phyloP scores from a whole-genome alignment of 2,888 invertebrate species.

The Synergus japonicus region DNA sequence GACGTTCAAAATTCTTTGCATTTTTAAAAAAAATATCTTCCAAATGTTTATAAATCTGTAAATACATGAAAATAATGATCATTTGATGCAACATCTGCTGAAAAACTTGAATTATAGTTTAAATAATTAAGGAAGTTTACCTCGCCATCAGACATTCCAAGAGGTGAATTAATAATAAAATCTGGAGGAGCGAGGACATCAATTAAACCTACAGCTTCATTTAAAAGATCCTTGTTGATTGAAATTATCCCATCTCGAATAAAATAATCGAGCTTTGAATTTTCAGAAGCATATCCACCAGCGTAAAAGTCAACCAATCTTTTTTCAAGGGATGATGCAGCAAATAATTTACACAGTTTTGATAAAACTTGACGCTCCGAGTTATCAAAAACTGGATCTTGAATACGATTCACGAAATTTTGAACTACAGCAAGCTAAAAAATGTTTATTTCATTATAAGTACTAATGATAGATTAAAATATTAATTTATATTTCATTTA shows the following conservation, averaged over 20 bases:
- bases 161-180: slow-evolving; percentile 81
- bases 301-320: too few species aligned
- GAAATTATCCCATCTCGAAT: slow-evolving; percentile 78
- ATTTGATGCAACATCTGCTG: too few species aligned
- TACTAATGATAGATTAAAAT: too few species aligned
- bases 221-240: slow-evolving; percentile 79
- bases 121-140: slow-evolving; percentile 66
- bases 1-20: slow-evolving; percentile 84
- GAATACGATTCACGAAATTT: too few species aligned
- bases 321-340: too few species aligned
- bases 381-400: too few species aligned
- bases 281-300: slow-evolving; percentile 65
- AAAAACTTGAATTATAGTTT: too few species aligned
- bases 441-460: too few species aligned
- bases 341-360: too few species aligned
- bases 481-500: too few species aligned
- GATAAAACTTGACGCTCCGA: too few species aligned
- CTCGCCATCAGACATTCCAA: slow-evolving; percentile 82
- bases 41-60: slow-evolving; percentile 86
- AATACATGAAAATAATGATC: neutral
- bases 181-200: slow-evolving; percentile 83
- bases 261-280: slow-evolving; percentile 66
- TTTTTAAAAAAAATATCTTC: slow-evolving; percentile 82
- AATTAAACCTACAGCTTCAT: slow-evolving; percentile 81
- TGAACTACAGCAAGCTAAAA: too few species aligned